Evolutionary conservation across 2,888 invertebrate species (phyloP).

Genomic region (Hydraecia micacea): DNA sequence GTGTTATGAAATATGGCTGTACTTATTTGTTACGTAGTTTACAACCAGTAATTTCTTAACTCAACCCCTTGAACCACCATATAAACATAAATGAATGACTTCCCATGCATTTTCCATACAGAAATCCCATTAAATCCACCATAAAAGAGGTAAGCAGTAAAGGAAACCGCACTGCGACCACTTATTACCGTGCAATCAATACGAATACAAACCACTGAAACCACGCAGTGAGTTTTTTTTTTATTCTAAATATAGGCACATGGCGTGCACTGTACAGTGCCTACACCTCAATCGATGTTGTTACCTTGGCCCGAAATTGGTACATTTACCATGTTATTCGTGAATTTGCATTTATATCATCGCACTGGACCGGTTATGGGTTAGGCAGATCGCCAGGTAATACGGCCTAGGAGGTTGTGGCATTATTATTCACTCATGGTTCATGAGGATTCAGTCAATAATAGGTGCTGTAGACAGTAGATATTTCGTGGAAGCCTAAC

Average conservation of each 20-base stretch:
- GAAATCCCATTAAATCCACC: conserved; percentile 6
- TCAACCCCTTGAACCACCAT: neutral
- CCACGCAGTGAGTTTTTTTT: conserved; percentile 48
- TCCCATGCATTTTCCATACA: conserved; percentile 22
- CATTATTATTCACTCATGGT: conserved; percentile 9
- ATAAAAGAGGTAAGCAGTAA: conserved; percentile 26
- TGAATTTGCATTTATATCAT: conserved; percentile 66
- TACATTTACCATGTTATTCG: conserved; percentile 71
- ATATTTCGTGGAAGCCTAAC: neutral
- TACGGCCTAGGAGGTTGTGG: conserved; percentile 13
- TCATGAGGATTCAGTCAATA: neutral
- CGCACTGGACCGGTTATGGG: conserved; percentile 45
- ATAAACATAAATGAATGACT: conserved; percentile 20
- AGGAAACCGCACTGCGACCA: conserved; percentile 61
- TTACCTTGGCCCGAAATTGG: conserved; percentile 82
- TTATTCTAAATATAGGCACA: conserved; percentile 76
- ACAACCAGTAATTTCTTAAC: conserved; percentile 28
- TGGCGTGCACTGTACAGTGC: conserved; percentile 74
- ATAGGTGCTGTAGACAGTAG: neutral
- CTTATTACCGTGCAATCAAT: conserved; percentile 60
- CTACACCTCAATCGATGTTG: conserved; percentile 78
- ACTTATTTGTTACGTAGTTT: neutral
- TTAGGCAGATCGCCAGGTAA: conserved; percentile 53
- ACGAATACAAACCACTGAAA: conserved; percentile 49
- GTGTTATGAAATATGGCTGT: neutral